A percentile compares a stretch with the other conserved stretches of the same genome.
Evolutionary conservation across 92 coral and sea anemone species (phyloP).

Genomic region (Chrysogorgia sp.): DNA sequence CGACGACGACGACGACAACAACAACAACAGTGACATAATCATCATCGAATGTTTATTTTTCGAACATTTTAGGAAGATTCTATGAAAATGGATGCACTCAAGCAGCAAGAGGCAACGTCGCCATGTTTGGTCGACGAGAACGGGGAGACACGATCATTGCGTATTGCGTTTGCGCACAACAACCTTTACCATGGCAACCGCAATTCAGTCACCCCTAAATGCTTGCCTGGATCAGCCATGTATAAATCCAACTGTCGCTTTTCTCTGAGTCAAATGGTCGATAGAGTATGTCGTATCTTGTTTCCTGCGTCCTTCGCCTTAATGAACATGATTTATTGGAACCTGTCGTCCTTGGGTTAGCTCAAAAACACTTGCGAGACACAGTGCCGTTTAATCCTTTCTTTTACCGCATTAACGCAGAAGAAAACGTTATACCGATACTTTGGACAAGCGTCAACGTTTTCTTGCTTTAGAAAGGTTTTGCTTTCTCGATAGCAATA

Average conservation of each 20-base stretch:
- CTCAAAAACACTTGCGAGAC: too few species aligned
- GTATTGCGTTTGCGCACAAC: slow-evolving; percentile 46
- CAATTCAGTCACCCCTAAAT: slow-evolving; percentile 27
- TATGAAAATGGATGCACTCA: slow-evolving; percentile 41
- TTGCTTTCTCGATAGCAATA: too few species aligned
- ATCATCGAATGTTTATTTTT: not conserved
- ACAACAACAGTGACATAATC: not conserved
- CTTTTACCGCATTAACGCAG: too few species aligned
- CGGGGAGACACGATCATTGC: slow-evolving; percentile 47
- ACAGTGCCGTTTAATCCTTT: too few species aligned
- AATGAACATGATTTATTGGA: slow-evolving; percentile 75
- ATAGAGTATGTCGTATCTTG: slow-evolving; percentile 62
- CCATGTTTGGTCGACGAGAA: slow-evolving; percentile 45
- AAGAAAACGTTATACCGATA: too few species aligned
- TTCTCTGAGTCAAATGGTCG: slow-evolving; percentile 62
- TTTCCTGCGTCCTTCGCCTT: slow-evolving; percentile 72
- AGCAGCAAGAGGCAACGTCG: slow-evolving; percentile 47
- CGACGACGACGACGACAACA: too few species aligned
- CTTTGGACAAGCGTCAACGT: too few species aligned
- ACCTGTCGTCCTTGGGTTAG: not conserved
- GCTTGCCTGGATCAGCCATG: slow-evolving; percentile 20
- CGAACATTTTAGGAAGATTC: slow-evolving; percentile 13
- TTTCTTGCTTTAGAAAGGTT: too few species aligned
- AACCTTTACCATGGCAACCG: slow-evolving; percentile 25
- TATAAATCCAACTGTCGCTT: slow-evolving; percentile 29